phyloP scores from a whole-genome alignment of 2,888 invertebrate species.

The Camptogramma bilineatum region DNA sequence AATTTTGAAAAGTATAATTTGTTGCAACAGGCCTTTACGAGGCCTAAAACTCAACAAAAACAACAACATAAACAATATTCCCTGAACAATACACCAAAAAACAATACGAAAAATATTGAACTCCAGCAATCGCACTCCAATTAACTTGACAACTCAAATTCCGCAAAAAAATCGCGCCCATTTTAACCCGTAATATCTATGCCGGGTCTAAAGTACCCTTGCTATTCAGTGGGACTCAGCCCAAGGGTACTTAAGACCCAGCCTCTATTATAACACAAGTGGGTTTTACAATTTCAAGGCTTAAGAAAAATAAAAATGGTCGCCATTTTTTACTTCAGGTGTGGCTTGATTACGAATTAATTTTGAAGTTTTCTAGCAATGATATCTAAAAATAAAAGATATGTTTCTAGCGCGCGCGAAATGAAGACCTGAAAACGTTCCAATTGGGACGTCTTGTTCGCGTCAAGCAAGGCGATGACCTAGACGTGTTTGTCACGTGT shows the following conservation, averaged over 20 bases:
- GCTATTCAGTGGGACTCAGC: slow-evolving; percentile 58
- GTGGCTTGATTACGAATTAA: slow-evolving; percentile 37
- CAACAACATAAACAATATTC: background rate
- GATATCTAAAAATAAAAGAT: too few relatives aligned
- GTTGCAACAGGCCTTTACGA: too few relatives aligned
- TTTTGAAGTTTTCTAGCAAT: slow-evolving; percentile 12
- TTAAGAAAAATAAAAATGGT: slow-evolving; percentile 54
- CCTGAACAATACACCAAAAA: slow-evolving; percentile 20
- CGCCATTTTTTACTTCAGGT: slow-evolving; percentile 46
- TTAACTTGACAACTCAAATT: slow-evolving; percentile 48
- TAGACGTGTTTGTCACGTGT: too few relatives aligned
- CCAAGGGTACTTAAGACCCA: slow-evolving; percentile 56
- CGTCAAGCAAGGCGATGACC: too few relatives aligned
- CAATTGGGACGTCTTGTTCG: too few relatives aligned
- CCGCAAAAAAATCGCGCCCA: slow-evolving; percentile 52
- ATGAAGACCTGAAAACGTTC: too few relatives aligned
- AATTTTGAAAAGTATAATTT: too few relatives aligned
- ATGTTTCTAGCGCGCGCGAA: too few relatives aligned
- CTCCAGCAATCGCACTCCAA: slow-evolving; percentile 39
- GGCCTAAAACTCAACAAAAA: slow-evolving; percentile 7
- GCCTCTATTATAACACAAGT: slow-evolving; percentile 68
- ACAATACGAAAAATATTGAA: slow-evolving; percentile 28
- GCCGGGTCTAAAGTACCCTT: slow-evolving; percentile 56
- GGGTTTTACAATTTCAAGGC: slow-evolving; percentile 65
- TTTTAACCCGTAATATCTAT: slow-evolving; percentile 63